phyloP scores from a whole-genome alignment of 2,113 vertebrate species.

The Muscicapa adusta region DNA sequence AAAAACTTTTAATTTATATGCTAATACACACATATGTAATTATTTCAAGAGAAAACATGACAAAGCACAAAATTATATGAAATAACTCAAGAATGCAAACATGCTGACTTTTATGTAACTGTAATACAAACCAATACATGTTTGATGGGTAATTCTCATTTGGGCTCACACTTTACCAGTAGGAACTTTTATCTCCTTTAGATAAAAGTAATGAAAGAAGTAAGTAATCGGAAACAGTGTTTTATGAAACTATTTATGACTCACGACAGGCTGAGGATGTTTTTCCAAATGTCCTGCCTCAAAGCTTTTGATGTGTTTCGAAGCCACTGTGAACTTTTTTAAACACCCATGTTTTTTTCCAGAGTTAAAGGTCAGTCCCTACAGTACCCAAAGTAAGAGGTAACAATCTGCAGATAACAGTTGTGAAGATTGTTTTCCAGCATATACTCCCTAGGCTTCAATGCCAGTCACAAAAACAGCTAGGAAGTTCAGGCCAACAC shows the following conservation, averaged over 20 bases:
- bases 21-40: neutral
- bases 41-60: neutral
- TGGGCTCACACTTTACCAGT: neutral
- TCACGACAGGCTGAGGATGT: neutral
- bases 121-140: neutral
- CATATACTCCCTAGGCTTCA: neutral
- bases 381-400: neutral
- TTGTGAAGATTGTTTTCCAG: neutral
- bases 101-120: neutral
- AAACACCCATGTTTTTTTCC: neutral
- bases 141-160: neutral
- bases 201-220: neutral
- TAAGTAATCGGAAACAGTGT: neutral
- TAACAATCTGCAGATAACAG: neutral
- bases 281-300: neutral
- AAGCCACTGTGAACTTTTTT: neutral
- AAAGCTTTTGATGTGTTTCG: fast-evolving
- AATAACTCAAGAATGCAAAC: neutral
- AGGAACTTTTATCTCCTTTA: neutral
- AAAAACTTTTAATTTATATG: neutral
- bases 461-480: neutral
- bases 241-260: neutral
- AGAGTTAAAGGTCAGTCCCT: neutral
- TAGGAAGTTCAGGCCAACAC: neutral
- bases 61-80: neutral